Percentiles rank a stretch among this genome's conserved stretches.
phyloP scores from a whole-genome alignment of 2,113 vertebrate species.

The Psophia crepitans region DNA sequence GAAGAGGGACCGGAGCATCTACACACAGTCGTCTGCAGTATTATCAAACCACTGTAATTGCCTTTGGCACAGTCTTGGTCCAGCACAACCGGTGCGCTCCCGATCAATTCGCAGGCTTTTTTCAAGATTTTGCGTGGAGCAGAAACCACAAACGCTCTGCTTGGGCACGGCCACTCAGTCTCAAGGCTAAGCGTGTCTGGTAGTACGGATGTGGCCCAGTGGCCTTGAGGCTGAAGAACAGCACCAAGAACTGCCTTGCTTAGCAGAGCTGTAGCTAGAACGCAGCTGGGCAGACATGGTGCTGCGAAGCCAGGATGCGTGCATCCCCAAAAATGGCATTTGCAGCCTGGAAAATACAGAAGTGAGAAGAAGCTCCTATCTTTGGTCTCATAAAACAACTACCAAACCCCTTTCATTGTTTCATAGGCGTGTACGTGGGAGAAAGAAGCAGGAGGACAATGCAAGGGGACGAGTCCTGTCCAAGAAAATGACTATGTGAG shows the following conservation, averaged over 20 bases:
- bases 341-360: neutral
- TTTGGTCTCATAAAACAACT: neutral
- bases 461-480: slow-evolving; percentile 46
- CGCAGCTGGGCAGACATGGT: neutral
- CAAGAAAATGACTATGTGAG: slow-evolving; percentile 41
- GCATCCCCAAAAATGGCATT: neutral
- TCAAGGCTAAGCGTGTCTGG: neutral
- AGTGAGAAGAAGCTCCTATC: neutral
- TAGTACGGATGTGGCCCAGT: neutral
- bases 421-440: neutral
- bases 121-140: neutral
- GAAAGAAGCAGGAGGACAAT: neutral
- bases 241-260: neutral
- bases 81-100: neutral
- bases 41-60: neutral
- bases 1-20: neutral
- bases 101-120: neutral
- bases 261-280: neutral
- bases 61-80: neutral
- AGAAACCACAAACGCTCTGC: neutral
- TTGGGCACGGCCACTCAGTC: neutral
- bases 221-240: neutral
- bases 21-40: rapidly evolving
- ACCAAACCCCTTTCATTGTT: neutral
- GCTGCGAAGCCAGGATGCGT: neutral